Conservation (phyloP, 64 coral and sea anemone species). For the Trachythela sp. region DNA sequence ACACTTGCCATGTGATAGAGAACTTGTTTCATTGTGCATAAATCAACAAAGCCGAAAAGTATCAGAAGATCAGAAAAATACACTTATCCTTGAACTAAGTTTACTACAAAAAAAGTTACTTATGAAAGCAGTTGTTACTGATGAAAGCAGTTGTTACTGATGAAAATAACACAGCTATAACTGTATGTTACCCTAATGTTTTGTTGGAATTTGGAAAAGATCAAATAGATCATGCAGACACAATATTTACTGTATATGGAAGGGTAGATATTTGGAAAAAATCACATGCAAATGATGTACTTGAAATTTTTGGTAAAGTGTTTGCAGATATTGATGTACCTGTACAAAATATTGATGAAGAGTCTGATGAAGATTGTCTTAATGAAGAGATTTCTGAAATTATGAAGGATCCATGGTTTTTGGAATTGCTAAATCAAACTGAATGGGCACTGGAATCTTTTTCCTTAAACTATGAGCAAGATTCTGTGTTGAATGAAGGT, state of each 20-base stretch:
- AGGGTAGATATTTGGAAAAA: slow-evolving; percentile 6
- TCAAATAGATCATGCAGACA: slow-evolving; percentile 8
- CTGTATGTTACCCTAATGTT: slow-evolving; percentile 4
- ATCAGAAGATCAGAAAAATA: not conserved
- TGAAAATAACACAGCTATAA: not conserved
- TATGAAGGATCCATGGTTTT: not conserved
- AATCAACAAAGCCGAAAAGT: not conserved
- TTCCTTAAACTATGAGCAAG: not conserved
- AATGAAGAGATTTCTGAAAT: not conserved
- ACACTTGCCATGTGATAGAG: not conserved
- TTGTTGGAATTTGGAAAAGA: slow-evolving; percentile 22
- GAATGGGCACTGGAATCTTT: slow-evolving; percentile 2
- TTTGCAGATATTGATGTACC: slow-evolving; percentile 8
- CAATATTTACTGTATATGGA: slow-evolving; percentile 26
- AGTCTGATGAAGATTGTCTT: slow-evolving; percentile 4
- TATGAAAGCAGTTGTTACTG: not conserved
- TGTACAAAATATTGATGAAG: not conserved
- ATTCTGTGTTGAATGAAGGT: slow-evolving; percentile 3
- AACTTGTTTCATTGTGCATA: not conserved
- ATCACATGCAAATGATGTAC: not conserved
- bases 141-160: not conserved
- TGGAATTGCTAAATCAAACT: not conserved
- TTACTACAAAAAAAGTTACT: slow-evolving; percentile 16
- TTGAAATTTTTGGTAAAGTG: not conserved
- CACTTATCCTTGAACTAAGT: slow-evolving; percentile 15